Percentiles rank a stretch among this genome's conserved stretches.
Evolutionary conservation across 1,140 invertebrate species (phyloP).

Genomic region (Ips typographus): DNA sequence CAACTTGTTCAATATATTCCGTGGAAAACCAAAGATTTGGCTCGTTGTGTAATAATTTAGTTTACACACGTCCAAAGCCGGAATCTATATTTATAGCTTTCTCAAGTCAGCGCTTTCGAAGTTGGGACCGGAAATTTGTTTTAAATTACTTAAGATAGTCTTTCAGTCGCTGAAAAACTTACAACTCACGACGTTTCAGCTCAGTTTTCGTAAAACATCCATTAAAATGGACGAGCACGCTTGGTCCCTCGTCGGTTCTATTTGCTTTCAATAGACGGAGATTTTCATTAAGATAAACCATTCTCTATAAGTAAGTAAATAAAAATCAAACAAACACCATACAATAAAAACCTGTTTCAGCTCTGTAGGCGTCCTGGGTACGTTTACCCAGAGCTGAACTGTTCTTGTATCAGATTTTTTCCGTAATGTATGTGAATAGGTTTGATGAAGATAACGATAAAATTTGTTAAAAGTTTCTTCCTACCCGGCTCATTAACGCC

Average conservation of each 20-base stretch:
- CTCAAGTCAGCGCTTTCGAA: slow-evolving; percentile 4
- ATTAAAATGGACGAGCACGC: slow-evolving; percentile 7
- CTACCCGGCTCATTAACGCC: background rate
- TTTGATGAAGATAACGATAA: background rate
- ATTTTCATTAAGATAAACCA: slow-evolving; percentile 19
- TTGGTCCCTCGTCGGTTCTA: background rate
- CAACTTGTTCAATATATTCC: too few relatives aligned
- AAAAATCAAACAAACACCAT: background rate
- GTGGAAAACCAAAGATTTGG: too few relatives aligned
- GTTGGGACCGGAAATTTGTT: slow-evolving; percentile 3
- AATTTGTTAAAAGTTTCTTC: slow-evolving; percentile 5
- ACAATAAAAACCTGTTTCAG: slow-evolving; percentile 2
- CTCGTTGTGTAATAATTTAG: too few relatives aligned
- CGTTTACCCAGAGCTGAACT: background rate
- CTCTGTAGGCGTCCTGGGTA: slow-evolving; percentile 8
- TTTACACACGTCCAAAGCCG: too few relatives aligned
- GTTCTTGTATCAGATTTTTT: background rate
- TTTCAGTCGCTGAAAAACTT: too few relatives aligned
- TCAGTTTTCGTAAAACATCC: slow-evolving; percentile 2
- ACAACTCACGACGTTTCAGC: too few relatives aligned
- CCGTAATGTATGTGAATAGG: background rate
- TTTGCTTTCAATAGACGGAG: slow-evolving; percentile 10
- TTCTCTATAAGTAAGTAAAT: slow-evolving; percentile 3
- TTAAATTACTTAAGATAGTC: slow-evolving; percentile 1
- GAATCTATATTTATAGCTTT: too few relatives aligned